Evolutionary conservation across 2,888 invertebrate species (phyloP).

Genomic region (Drosophila percnosoma): DNA sequence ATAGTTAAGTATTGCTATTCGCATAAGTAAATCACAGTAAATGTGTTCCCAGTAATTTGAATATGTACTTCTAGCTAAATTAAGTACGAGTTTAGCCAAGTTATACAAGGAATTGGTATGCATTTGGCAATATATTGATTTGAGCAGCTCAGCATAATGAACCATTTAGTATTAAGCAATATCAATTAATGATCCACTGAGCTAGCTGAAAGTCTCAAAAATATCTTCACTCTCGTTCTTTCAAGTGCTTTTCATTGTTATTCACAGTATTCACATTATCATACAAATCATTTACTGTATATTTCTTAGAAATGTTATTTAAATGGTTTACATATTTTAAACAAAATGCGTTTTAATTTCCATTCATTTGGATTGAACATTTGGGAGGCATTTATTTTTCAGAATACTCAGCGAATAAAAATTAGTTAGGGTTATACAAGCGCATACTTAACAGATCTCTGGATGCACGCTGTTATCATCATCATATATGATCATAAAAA

Average conservation of each 20-base stretch:
- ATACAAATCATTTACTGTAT: constrained; percentile 54
- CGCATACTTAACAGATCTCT: background rate
- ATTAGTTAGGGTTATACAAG: background rate
- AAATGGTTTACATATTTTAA: constrained; percentile 61
- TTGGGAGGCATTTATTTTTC: background rate
- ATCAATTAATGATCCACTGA: constrained; percentile 14
- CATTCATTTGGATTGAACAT: background rate
- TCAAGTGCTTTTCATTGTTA: constrained; percentile 39
- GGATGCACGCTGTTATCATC: background rate
- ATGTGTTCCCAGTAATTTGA: constrained; percentile 38
- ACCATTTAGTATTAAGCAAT: constrained; percentile 12
- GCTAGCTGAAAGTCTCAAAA: constrained; percentile 19
- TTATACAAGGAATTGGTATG: constrained; percentile 51
- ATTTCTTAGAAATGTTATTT: constrained; percentile 61
- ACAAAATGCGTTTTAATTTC: constrained; percentile 20
- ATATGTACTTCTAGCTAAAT: constrained; percentile 27
- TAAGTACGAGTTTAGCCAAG: constrained; percentile 43
- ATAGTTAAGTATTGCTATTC: constrained; percentile 51
- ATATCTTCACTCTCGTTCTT: constrained; percentile 38
- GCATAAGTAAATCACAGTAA: constrained; percentile 46
- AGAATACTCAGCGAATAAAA: background rate
- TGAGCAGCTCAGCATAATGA: constrained; percentile 22
- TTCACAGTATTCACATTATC: constrained; percentile 36
- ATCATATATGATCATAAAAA: background rate
- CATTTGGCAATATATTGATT: constrained; percentile 34